phyloP scores from a whole-genome alignment of 2,113 vertebrate species.

The Mustela nigripes region DNA sequence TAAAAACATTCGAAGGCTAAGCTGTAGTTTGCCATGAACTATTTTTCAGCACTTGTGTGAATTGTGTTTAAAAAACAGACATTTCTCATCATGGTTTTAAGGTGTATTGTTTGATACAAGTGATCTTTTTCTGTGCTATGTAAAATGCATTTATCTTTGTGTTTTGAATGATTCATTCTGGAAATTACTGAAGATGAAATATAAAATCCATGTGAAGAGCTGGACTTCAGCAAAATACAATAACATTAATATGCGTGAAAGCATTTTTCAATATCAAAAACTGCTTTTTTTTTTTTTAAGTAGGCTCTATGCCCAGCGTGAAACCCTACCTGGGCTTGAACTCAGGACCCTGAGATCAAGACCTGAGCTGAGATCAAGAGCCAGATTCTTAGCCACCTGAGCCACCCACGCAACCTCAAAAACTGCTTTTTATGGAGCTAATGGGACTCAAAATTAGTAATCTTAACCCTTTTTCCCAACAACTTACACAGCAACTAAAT shows the following conservation, averaged over 20 bases:
- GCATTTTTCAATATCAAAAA: constrained; percentile 17
- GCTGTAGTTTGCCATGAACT: not conserved
- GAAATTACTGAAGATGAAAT: constrained; percentile 29
- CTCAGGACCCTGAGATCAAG: not conserved
- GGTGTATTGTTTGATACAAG: not conserved
- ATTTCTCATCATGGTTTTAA: not conserved
- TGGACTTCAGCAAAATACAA: not conserved
- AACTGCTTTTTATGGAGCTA: not conserved
- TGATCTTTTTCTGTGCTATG: constrained; percentile 20
- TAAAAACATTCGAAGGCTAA: not conserved
- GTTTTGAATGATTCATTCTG: constrained; percentile 29
- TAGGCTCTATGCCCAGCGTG: not conserved
- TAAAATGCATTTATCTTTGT: constrained; percentile 36
- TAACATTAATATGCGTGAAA: not conserved
- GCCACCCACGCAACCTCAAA: not conserved
- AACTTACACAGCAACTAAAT: not conserved
- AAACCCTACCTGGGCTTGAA: not conserved
- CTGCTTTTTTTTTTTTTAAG: not conserved
- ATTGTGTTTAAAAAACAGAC: constrained; percentile 15
- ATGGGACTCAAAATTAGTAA: constrained; percentile 33
- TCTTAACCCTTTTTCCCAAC: not conserved
- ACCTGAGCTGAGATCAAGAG: not conserved
- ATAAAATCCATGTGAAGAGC: constrained; percentile 4
- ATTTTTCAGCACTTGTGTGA: constrained; percentile 9
- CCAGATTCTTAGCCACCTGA: not conserved